These are phyloP conservation scores for Tridacna gigas DNA, from an alignment of 2,888 invertebrate species.

Conservation along the genomic window DNA sequence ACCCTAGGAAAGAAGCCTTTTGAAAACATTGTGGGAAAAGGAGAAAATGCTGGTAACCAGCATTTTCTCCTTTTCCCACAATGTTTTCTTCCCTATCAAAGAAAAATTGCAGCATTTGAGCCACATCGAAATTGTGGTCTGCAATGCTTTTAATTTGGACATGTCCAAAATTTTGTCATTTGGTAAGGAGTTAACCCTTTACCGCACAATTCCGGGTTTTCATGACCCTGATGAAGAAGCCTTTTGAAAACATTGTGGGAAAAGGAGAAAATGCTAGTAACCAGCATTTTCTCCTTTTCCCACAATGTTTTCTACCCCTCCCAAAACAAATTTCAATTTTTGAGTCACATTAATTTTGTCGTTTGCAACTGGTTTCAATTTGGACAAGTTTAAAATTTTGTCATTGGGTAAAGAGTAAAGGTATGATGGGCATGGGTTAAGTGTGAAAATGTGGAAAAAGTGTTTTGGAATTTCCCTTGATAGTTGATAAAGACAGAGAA, in stretches of 20 bases:
- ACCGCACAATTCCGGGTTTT: background rate
- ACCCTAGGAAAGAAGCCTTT: background rate
- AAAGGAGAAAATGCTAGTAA: background rate
- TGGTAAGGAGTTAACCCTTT: background rate
- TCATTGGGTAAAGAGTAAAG: too few species aligned
- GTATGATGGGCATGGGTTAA: too few species aligned
- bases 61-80: background rate
- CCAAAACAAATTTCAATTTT: too few species aligned
- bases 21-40: conserved; percentile 1
- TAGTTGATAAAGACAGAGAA: too few species aligned
- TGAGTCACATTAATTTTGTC: too few species aligned
- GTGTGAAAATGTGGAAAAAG: too few species aligned
- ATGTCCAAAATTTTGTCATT: background rate
- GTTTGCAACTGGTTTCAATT: too few species aligned
- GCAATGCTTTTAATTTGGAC: background rate
- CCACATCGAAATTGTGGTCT: too few species aligned
- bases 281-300: background rate
- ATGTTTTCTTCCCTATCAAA: background rate
- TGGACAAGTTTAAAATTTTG: too few species aligned
- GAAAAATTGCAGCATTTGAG: too few species aligned
- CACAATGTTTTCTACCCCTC: background rate
- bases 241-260: background rate
- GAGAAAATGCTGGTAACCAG: background rate
- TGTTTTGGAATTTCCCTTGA: too few species aligned
- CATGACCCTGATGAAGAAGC: background rate